Base-by-base conservation (phyloP, 2,113 vertebrate genomes). In the Hyaena hyaena region DNA sequence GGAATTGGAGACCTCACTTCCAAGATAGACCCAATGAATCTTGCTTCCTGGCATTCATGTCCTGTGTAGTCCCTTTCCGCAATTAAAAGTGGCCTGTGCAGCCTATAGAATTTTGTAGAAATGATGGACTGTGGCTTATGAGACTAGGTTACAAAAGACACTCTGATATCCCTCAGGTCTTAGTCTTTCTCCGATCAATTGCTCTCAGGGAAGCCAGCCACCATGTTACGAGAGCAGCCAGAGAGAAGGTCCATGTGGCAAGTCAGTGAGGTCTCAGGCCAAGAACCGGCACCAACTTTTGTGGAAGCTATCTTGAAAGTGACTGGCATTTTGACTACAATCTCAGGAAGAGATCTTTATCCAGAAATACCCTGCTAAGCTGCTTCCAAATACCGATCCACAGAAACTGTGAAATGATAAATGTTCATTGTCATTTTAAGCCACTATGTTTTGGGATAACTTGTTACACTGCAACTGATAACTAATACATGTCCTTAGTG, bases 371-470 rank as follows among this genome's bases (percentile, higher is more conserved):
- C 6, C 23, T 95, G 91, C 84, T 90, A 92, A 89, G 74, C 58
- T 87, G 58, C 7, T 86, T 95, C 84, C 63, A 45, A 93, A 88
- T 71, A 93, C 35, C n/a, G n/a, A 58, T 71, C 33, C 35, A 53
- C 33, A 77, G 65, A 92, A 89, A 87, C 16, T 87, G 16, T 82
- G 73, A 94, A 10, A n/a, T 58, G 84, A 82, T 94, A 68, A 74
- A 77, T 85, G 12, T 53, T 89, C 39, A 17, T 53, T 45, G 58
- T 86, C 80, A 45, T 50, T 88, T 93, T 65, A 85, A 95, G 43
- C 15, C 4, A 53, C 16, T 43, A 39, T 21, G 6, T 58, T 88
- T 89, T 87, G 23, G 45, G 45, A 35, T 80, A 89, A 92, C 43
- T 77, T 93, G 43, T 90, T 76, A 89, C 4, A 45, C 7, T 50